Base-by-base conservation (phyloP, 2,113 vertebrate species). In the Nothocercus julius region DNA sequence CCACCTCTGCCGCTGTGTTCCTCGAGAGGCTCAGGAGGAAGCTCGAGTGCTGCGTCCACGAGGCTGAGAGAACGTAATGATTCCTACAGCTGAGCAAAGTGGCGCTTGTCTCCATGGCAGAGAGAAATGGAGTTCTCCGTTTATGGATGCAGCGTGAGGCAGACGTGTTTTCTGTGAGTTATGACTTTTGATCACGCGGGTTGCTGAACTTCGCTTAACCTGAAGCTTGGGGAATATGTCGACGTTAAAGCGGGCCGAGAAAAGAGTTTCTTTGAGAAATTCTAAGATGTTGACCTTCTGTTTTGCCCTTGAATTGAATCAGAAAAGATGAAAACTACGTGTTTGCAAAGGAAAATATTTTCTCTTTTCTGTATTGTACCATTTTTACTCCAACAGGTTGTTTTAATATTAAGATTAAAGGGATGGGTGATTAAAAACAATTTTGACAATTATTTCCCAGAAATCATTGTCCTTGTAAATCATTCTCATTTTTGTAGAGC, bases 151-250 rank as follows among this genome's bases (percentile, higher is more conserved):
- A 5, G 24, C 3, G 42, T 47, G 62, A 19, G 86, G 27, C 13
- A n/a, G 17, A 44, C 0, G 0, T 0, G 0, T 79, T 42, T 44
- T 73, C 68, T 88, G 4, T 80, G 40, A 91, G 36, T 82, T 86
- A 90, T 12, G 28, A 54, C 40, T 83, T 54, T 45, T 56, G 68
- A 83, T 96, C 67, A 63, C 69, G 19, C 38, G 77, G 76, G 82
- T 92, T 47, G 2, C 61, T 59, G 88, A 95, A 75, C 90, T 86
- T 86, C 80, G 70, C 80, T 94, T 91, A 96, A 92, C 88, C 83
- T 75, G 24, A n/a, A 63, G 45, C 76, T 96, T 74, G 83, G 36
- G 64, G 45, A 83, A 13, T 1, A 3, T 36, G 82, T 70, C 74
- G 64, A 80, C 64, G 25, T 90, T 90, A 79, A 36, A 49, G 40